Percentiles rank a stretch among this genome's conserved stretches.
Evolutionary conservation across 2,797 vertebrate species (phyloP).

Genomic region (Triplophysa bombifrons): DNA sequence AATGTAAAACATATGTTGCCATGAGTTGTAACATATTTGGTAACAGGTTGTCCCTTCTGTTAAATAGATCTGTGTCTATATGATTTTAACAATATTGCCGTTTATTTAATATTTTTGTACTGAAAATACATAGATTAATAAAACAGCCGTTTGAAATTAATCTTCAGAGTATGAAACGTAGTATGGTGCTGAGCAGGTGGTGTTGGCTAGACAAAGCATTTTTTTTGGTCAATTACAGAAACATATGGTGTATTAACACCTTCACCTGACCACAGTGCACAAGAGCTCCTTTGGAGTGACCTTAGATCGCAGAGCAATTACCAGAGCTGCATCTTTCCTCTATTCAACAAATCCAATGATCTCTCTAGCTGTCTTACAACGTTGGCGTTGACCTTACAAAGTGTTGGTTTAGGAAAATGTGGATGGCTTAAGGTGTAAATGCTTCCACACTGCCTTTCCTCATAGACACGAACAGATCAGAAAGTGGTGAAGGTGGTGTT

Average conservation of each 20-base stretch:
- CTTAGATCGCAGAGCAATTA: constrained; percentile 44
- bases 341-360: constrained; percentile 2
- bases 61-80: no score
- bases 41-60: no score
- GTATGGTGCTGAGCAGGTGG: constrained; percentile 34
- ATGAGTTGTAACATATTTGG: no score
- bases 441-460: not conserved
- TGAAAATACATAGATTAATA: no score
- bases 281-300: constrained; percentile 43
- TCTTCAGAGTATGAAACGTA: constrained; percentile 3
- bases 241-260: constrained; percentile 56
- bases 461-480: not conserved
- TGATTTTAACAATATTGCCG: no score
- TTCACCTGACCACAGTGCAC: constrained; percentile 39
- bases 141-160: not conserved
- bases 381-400: not conserved
- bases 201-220: constrained; percentile 40
- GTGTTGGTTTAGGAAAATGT: constrained; percentile 6
- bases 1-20: no score
- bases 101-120: no score
- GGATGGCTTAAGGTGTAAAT: constrained; percentile 1
- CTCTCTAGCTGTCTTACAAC: constrained; percentile 1
- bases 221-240: constrained; percentile 44
- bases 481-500: not conserved
- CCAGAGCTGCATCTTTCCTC: constrained; percentile 7